Conservation (phyloP, 92 coral and sea anemone species). For the Epizoanthus stellaris region DNA sequence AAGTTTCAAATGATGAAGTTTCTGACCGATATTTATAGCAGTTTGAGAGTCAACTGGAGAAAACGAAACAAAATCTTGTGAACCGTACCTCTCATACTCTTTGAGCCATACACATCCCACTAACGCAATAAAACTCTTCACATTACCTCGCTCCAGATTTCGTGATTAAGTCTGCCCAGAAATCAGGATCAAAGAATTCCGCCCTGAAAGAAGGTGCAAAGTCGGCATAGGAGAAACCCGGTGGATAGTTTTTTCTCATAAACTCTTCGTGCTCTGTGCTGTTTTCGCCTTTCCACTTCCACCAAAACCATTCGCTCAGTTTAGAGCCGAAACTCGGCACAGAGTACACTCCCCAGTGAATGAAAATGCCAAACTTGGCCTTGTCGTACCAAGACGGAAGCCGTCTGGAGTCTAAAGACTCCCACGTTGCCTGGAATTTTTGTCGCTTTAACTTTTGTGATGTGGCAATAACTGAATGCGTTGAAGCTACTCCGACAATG, state of each 20-base stretch:
- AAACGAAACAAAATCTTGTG: no score
- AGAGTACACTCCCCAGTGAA: conserved; percentile 66
- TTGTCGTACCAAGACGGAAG: conserved; percentile 62
- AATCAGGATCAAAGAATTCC: conserved; percentile 54
- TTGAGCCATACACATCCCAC: no score
- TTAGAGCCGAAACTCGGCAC: conserved; percentile 47
- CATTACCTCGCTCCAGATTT: conserved; percentile 61
- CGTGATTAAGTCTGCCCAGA: conserved; percentile 60
- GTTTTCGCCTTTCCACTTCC: conserved; percentile 52
- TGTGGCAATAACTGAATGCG: no score
- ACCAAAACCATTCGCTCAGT: conserved; percentile 54
- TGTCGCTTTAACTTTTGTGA: no score
- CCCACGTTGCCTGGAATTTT: conserved; percentile 26
- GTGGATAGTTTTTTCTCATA: conserved; percentile 61
- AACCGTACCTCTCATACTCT: no score
- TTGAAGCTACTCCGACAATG: no score
- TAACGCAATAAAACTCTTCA: no score
- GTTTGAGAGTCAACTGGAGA: no score
- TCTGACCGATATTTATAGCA: no score
- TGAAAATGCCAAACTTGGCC: conserved; percentile 60
- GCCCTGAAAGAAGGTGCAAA: conserved; percentile 60
- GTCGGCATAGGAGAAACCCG: conserved; percentile 53
- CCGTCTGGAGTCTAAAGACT: conserved; percentile 54
- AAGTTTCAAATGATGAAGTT: no score
- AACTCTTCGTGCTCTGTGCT: conserved; percentile 22